Percentiles rank a stretch among this genome's conserved stretches.
These are phyloP conservation scores for Syngnathus typhle DNA, from an alignment of 2,113 vertebrate species.

Conservation along the genomic window DNA sequence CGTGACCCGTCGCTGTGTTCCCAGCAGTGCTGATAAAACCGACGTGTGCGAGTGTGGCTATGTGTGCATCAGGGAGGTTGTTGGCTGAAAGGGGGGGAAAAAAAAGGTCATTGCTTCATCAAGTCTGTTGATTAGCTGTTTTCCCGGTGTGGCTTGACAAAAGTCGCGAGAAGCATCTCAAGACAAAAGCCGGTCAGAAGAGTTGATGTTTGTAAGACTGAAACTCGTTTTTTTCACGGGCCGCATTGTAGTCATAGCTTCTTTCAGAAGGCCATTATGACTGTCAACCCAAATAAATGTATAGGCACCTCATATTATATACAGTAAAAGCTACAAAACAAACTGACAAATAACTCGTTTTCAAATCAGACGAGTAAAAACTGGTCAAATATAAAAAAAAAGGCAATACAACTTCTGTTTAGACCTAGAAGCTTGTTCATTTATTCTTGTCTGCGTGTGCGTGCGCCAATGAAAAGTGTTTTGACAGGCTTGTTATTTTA, in stretches of 20 bases:
- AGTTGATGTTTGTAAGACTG: neutral
- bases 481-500: neutral
- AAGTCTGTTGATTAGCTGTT: neutral
- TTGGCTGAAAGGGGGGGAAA: neutral
- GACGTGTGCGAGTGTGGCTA: neutral
- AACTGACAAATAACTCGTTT: too few relatives aligned
- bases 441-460: neutral
- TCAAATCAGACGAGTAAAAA: too few relatives aligned
- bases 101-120: neutral
- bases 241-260: too few relatives aligned
- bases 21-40: slow-evolving; percentile 4
- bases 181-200: neutral
- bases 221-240: too few relatives aligned
- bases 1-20: slow-evolving; percentile 1
- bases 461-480: neutral
- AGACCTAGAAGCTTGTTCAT: neutral
- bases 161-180: neutral
- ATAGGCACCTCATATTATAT: too few relatives aligned
- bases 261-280: too few relatives aligned
- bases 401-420: neutral
- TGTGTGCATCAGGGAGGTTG: neutral
- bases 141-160: neutral
- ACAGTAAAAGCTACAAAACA: too few relatives aligned
- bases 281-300: too few relatives aligned
- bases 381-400: too few relatives aligned